Percentiles rank a stretch among this genome's conserved stretches.
phyloP scores from a whole-genome alignment of 1,140 invertebrate genomes.

The Leptinotarsa defecta region DNA sequence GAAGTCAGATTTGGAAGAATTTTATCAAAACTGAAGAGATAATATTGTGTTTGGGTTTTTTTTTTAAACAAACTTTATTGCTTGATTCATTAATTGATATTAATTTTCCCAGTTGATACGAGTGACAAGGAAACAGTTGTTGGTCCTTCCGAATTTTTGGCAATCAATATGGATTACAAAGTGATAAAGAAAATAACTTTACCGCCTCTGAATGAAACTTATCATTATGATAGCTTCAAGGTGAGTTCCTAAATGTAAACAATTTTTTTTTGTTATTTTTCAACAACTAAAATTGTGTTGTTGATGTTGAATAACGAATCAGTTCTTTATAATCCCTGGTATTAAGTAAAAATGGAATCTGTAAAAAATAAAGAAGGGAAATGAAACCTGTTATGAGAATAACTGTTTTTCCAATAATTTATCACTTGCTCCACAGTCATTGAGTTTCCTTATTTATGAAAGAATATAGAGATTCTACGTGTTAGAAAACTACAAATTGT shows the following conservation, averaged over 20 bases:
- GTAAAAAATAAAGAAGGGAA: background rate
- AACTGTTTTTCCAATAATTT: background rate
- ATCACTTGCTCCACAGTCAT: too few species aligned
- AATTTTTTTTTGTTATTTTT: too few species aligned
- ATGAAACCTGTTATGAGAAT: background rate
- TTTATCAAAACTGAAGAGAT: background rate
- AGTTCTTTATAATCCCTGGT: background rate
- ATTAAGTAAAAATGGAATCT: background rate
- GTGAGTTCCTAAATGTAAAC: conserved; percentile 50
- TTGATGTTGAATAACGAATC: background rate
- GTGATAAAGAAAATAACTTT: conserved; percentile 62
- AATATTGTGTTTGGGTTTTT: background rate
- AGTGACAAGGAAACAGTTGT: background rate
- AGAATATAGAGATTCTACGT: too few species aligned
- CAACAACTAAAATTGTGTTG: background rate
- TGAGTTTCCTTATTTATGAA: too few species aligned
- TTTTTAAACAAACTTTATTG: background rate
- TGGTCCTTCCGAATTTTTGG: conserved; percentile 56
- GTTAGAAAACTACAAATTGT: too few species aligned
- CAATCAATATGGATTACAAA: conserved; percentile 67
- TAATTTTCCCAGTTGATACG: background rate
- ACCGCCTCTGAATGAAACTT: conserved; percentile 51
- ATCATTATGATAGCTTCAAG: conserved; percentile 62
- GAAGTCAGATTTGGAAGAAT: too few species aligned
- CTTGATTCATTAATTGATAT: background rate